phyloP scores from a whole-genome alignment of 2,888 invertebrate genomes.

The Netelia virgata region DNA sequence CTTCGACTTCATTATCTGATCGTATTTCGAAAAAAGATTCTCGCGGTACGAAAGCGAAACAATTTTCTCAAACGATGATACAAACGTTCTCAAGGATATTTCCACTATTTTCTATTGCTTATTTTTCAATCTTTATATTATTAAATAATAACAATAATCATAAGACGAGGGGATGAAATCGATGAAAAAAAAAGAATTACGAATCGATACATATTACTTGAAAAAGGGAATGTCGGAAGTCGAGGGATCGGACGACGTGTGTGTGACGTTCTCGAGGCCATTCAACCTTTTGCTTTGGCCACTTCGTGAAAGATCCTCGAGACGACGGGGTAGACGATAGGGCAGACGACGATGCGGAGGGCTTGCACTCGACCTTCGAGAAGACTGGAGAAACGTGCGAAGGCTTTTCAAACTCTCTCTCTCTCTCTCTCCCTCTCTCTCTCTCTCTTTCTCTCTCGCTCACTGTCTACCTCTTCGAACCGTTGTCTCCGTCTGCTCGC shows the following conservation, averaged over 20 bases:
- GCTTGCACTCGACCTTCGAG: conserved; percentile 78
- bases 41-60: background rate
- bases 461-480: conserved; percentile 40
- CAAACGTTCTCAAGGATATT: no score
- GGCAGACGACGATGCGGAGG: conserved; percentile 67
- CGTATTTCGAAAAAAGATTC: background rate
- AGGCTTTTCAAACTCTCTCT: conserved; percentile 67
- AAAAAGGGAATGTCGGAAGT: background rate
- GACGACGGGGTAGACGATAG: conserved; percentile 73
- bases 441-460: conserved; percentile 51
- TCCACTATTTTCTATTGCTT: no score
- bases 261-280: conserved; percentile 66
- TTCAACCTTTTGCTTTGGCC: conserved; percentile 70
- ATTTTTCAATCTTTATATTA: no score
- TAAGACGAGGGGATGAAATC: no score
- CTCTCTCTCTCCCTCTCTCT: conserved; percentile 29
- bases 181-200: background rate
- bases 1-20: background rate
- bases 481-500: conserved; percentile 59
- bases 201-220: conserved; percentile 4
- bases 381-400: conserved; percentile 68
- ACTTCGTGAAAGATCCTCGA: conserved; percentile 73
- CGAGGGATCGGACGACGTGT: conserved; percentile 35
- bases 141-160: no score
- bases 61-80: background rate